Conservation (phyloP, 2,888 invertebrate species). For the Panopea generosa region DNA sequence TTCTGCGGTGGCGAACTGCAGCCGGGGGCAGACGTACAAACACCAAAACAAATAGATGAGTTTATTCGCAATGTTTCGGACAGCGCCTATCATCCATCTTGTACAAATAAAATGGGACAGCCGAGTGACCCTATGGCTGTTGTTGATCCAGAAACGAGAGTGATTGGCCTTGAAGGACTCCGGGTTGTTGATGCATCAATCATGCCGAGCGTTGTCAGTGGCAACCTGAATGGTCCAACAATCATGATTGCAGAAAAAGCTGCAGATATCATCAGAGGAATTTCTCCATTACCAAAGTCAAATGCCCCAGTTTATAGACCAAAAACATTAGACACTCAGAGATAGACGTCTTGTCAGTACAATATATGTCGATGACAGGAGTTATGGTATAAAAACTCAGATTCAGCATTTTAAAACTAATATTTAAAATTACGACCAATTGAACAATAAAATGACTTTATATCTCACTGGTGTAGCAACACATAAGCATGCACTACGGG, state of each 20-base stretch:
- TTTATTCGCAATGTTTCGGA: slow-evolving; percentile 84
- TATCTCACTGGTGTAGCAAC: too few relatives aligned
- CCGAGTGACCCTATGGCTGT: slow-evolving; percentile 87
- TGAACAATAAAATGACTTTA: too few relatives aligned
- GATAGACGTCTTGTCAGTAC: too few relatives aligned
- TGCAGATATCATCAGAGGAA: slow-evolving; percentile 85
- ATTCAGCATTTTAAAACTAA: too few relatives aligned
- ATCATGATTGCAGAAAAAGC: slow-evolving; percentile 87
- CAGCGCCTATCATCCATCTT: slow-evolving; percentile 92
- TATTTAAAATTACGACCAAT: too few relatives aligned
- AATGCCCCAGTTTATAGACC: slow-evolving; percentile 81
- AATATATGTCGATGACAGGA: too few relatives aligned
- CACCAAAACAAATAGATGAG: slow-evolving; percentile 83
- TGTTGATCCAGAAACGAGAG: slow-evolving; percentile 88
- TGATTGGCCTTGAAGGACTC: slow-evolving; percentile 88
- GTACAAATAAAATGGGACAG: slow-evolving; percentile 91
- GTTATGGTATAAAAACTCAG: too few relatives aligned
- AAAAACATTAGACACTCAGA: slow-evolving; percentile 64
- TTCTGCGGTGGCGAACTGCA: slow-evolving; percentile 78
- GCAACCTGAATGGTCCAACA: slow-evolving; percentile 89
- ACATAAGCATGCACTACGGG: too few relatives aligned
- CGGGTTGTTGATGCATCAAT: slow-evolving; percentile 93
- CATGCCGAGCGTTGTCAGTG: slow-evolving; percentile 91
- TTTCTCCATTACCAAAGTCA: slow-evolving; percentile 79
- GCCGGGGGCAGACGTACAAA: slow-evolving; percentile 76